Percentiles rank a stretch among this genome's conserved stretches.
phyloP scores from a whole-genome alignment of 2,113 vertebrate genomes.

The Apteryx owenii region DNA sequence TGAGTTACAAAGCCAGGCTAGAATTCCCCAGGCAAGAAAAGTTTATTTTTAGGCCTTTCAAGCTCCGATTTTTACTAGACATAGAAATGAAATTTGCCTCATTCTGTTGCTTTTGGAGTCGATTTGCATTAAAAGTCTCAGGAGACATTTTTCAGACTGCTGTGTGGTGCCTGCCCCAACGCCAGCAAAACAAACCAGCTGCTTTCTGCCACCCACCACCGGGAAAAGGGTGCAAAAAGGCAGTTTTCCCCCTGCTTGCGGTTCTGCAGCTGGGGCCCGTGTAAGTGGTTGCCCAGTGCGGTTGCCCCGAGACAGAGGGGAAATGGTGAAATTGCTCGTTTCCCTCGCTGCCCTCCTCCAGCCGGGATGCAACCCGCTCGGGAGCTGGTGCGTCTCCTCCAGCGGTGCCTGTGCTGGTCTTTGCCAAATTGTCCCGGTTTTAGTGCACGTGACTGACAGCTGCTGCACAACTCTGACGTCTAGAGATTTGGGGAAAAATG shows the following conservation, averaged over 20 bases:
- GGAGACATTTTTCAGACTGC: background rate
- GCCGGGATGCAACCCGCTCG: background rate
- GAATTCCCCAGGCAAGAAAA: slow-evolving; percentile 4
- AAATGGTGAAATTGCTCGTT: background rate
- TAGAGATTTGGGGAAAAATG: background rate
- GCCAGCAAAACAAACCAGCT: background rate
- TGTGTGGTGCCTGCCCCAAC: background rate
- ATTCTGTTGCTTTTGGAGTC: background rate
- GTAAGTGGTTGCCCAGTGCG: background rate
- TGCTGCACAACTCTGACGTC: background rate
- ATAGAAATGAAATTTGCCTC: background rate
- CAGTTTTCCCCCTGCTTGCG: accelerated
- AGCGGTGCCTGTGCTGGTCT: background rate
- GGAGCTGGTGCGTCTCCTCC: background rate
- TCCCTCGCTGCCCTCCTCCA: background rate
- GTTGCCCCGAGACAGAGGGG: background rate
- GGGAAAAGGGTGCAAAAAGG: background rate
- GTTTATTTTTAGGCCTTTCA: slow-evolving; percentile 40
- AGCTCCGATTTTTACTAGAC: background rate
- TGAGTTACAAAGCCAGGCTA: background rate
- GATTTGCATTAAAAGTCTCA: background rate
- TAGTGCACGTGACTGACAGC: background rate
- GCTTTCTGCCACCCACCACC: background rate
- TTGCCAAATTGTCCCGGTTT: accelerated
- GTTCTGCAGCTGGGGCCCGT: background rate